A percentile compares a stretch with the other conserved stretches of the same genome.
Evolutionary conservation across 2,888 invertebrate genomes (phyloP).

Genomic region (Mamestra brassicae): DNA sequence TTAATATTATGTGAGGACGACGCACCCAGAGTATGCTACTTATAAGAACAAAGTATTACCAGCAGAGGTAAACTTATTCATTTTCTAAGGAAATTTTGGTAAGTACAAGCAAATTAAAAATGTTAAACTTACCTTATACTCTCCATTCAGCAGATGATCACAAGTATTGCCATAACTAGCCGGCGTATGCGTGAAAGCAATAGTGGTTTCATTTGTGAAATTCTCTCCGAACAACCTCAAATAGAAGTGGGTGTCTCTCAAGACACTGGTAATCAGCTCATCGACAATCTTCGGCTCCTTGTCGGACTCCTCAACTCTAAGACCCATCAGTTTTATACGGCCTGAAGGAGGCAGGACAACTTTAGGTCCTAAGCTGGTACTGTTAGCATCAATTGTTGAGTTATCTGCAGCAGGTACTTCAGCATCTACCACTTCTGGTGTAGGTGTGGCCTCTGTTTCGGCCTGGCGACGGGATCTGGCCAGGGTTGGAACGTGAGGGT

Average conservation of each 20-base stretch:
- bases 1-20: too few relatives aligned
- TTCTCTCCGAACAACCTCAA: slow-evolving; percentile 84
- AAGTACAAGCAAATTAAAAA: not conserved
- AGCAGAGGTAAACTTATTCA: too few relatives aligned
- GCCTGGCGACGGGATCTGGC: slow-evolving; percentile 43
- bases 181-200: slow-evolving; percentile 82
- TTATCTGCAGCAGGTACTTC: not conserved
- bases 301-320: slow-evolving; percentile 82
- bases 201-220: slow-evolving; percentile 76
- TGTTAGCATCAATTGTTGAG: not conserved
- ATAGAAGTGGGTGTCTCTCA: slow-evolving; percentile 76
- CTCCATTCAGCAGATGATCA: slow-evolving; percentile 75
- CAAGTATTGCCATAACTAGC: slow-evolving; percentile 71
- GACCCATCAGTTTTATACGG: slow-evolving; percentile 75
- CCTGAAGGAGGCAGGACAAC: not conserved
- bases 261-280: slow-evolving; percentile 83
- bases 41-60: too few relatives aligned
- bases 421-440: not conserved
- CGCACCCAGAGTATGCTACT: too few relatives aligned
- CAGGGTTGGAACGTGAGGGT: not conserved
- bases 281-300: slow-evolving; percentile 85
- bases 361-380: slow-evolving; percentile 57
- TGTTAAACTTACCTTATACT: slow-evolving; percentile 76
- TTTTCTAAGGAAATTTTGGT: too few relatives aligned
- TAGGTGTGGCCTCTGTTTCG: not conserved